Percentiles rank a stretch among this genome's conserved stretches.
Evolutionary conservation across 2,888 invertebrate genomes (phyloP).

Genomic region (Metellina segmentata): DNA sequence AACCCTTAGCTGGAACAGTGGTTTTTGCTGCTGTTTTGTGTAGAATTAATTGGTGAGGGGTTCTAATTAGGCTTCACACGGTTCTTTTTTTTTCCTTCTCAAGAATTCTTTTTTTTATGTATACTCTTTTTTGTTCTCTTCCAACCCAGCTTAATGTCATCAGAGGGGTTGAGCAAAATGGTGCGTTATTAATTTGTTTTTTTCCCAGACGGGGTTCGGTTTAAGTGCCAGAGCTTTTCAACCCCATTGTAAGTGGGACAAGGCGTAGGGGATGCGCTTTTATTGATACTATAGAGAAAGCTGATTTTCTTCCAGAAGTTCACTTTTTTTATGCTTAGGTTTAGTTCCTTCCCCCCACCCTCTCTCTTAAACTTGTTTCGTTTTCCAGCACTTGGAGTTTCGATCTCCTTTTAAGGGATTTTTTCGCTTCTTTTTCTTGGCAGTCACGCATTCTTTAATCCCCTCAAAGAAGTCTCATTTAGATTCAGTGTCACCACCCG

Average conservation of each 20-base stretch:
- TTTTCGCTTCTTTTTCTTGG: neutral
- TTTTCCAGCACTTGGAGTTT: constrained; percentile 31
- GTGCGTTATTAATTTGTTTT: constrained; percentile 68
- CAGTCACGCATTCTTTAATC: constrained; percentile 50
- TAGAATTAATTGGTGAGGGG: constrained; percentile 59
- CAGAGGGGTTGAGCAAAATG: constrained; percentile 63
- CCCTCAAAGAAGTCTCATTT: constrained; percentile 56
- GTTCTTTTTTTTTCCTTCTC: constrained; percentile 40
- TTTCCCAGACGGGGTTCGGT: constrained; percentile 14
- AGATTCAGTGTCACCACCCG: constrained; percentile 5
- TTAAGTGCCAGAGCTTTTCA: constrained; percentile 61
- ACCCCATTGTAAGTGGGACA: constrained; percentile 32
- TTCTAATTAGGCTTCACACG: constrained; percentile 66
- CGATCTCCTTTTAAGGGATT: constrained; percentile 45
- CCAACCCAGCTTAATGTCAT: constrained; percentile 59
- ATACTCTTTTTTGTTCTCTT: constrained; percentile 4
- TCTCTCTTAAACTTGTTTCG: constrained; percentile 20
- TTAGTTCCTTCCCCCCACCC: constrained; percentile 22
- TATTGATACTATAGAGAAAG: constrained; percentile 48
- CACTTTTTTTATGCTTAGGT: constrained; percentile 8
- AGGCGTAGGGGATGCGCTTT: constrained; percentile 36
- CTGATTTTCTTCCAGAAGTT: constrained; percentile 34
- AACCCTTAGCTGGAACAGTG: constrained; percentile 47
- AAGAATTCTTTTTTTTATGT: constrained; percentile 12
- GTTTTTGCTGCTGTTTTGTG: constrained; percentile 72